Percentiles rank a stretch among this genome's conserved stretches.
These are phyloP conservation scores for Cyprinodon brontotheroides DNA, from an alignment of 2,113 vertebrate species.

Conservation along the genomic window DNA sequence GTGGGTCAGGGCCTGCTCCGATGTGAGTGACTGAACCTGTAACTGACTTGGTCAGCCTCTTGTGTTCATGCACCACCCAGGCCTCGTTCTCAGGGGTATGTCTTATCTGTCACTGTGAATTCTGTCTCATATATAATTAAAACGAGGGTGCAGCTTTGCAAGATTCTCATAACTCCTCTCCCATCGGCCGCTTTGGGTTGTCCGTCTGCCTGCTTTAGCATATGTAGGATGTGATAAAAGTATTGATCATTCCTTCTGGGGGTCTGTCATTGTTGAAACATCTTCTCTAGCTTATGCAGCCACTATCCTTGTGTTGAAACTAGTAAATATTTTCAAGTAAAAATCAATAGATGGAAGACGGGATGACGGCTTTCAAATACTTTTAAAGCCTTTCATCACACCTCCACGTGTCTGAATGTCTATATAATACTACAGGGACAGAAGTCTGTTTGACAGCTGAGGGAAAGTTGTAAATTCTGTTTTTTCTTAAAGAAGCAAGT, in stretches of 20 bases:
- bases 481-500: conserved; percentile 28
- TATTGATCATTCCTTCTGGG: conserved; percentile 46
- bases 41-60: conserved; percentile 63
- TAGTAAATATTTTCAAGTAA: conserved; percentile 52
- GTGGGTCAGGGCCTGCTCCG: conserved; percentile 57
- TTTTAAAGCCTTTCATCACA: conserved; percentile 30
- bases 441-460: conserved; percentile 21
- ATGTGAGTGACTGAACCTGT: conserved; percentile 62
- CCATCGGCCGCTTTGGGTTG: conserved; percentile 41
- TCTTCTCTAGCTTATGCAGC: conserved; percentile 17
- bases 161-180: conserved; percentile 50
- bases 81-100: conserved; percentile 39
- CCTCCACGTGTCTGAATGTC: conserved; percentile 29
- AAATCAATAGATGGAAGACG: conserved; percentile 44
- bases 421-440: conserved; percentile 21
- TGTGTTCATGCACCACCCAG: conserved; percentile 50
- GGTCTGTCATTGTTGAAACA: conserved; percentile 15
- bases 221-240: conserved; percentile 47
- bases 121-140: conserved; percentile 73
- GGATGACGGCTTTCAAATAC: conserved; percentile 41
- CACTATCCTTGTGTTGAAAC: conserved; percentile 33
- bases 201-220: conserved; percentile 6
- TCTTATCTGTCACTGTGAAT: conserved; percentile 61
- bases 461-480: conserved; percentile 26
- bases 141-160: conserved; percentile 54